A percentile compares a stretch with the other conserved stretches of the same genome.
Conservation (phyloP, 2,888 invertebrate genomes). For the Cotesia congregata region DNA sequence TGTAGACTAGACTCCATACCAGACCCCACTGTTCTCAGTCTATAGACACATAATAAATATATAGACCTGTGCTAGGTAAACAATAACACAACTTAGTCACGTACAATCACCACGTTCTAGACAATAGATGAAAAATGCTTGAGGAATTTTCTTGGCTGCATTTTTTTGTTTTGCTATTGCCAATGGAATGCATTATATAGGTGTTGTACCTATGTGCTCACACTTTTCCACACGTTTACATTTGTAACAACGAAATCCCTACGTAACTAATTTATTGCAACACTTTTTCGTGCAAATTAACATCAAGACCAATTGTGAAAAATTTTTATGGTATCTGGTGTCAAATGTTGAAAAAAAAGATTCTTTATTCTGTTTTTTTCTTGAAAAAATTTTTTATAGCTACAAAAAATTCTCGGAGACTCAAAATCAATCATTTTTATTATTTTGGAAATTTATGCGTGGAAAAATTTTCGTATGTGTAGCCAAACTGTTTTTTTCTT, state of each 20-base stretch:
- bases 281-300: constrained; percentile 9
- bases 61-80: constrained; percentile 20
- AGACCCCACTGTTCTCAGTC: neutral
- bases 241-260: neutral
- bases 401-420: too few species aligned
- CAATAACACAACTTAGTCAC: constrained; percentile 36
- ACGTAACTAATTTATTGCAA: neutral
- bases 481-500: too few species aligned
- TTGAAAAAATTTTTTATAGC: neutral
- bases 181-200: constrained; percentile 24
- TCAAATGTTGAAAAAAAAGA: constrained; percentile 8
- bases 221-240: too few species aligned
- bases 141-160: constrained; percentile 45
- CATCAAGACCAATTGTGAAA: neutral
- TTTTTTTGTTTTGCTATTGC: constrained; percentile 33
- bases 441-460: too few species aligned
- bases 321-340: neutral
- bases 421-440: too few species aligned
- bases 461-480: too few species aligned
- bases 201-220: too few species aligned
- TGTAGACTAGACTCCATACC: neutral
- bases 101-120: constrained; percentile 31
- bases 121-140: constrained; percentile 41
- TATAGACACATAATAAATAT: neutral
- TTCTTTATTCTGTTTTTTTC: neutral